Conservation (phyloP, 2,113 vertebrate genomes). For the Seriola aureovittata region DNA sequence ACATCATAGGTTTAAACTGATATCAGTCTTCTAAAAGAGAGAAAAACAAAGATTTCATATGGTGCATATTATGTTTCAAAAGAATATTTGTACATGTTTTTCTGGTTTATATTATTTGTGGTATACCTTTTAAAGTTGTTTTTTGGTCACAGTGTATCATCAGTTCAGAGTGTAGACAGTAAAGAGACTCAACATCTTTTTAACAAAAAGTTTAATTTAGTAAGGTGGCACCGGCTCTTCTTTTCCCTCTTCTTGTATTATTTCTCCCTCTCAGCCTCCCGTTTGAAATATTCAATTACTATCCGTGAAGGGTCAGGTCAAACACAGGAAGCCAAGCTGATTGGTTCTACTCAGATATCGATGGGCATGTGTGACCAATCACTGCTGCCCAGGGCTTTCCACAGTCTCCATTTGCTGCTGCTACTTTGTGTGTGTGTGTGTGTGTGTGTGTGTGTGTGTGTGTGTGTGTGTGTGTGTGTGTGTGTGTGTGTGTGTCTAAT, state of each 20-base stretch:
- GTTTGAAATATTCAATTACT: constrained; percentile 83
- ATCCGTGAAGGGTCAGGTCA: constrained; percentile 78
- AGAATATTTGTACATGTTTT: background rate
- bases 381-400: constrained; percentile 75
- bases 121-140: background rate
- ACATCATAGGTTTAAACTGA: background rate
- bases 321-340: constrained; percentile 83
- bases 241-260: constrained; percentile 19
- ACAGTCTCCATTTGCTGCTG: constrained; percentile 63
- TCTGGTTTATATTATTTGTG: background rate
- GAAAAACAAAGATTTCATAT: background rate
- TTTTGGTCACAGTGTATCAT: background rate
- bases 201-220: background rate
- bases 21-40: background rate
- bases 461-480: constrained; percentile 1
- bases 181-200: background rate
- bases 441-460: constrained; percentile 60
- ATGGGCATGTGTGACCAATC: constrained; percentile 85
- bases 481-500: constrained; percentile 79
- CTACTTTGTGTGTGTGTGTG: constrained; percentile 31
- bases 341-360: constrained; percentile 83
- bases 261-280: constrained; percentile 30
- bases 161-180: background rate
- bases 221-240: background rate
- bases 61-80: background rate